phyloP scores from a whole-genome alignment of 2,888 invertebrate genomes.

The Salticus scenicus region DNA sequence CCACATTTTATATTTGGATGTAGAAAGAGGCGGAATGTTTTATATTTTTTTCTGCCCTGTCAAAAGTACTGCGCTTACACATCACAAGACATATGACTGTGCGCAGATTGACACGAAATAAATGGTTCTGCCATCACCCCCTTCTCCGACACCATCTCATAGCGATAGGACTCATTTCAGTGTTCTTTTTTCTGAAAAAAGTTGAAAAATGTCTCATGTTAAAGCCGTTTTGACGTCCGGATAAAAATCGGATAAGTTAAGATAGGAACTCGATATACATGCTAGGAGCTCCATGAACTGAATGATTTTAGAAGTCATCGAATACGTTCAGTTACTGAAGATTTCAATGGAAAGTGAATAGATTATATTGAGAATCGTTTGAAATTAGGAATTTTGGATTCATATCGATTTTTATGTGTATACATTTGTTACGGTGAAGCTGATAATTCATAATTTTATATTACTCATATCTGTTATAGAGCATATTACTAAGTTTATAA shows the following conservation, averaged over 20 bases:
- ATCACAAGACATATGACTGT: conserved; percentile 46
- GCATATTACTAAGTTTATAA: no score
- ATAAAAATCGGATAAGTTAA: not conserved
- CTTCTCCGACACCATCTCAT: not conserved
- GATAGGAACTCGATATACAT: no score
- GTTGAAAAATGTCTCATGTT: not conserved
- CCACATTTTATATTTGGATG: not conserved
- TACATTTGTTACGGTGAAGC: no score
- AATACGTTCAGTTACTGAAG: no score
- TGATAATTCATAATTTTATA: no score
- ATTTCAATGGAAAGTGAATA: no score
- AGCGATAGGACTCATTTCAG: not conserved
- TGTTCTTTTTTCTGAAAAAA: not conserved
- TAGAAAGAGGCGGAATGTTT: not conserved
- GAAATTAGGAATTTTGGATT: no score
- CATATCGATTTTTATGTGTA: no score
- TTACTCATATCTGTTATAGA: no score
- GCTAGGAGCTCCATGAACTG: no score
- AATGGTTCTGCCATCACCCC: conserved; percentile 22
- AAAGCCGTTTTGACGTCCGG: not conserved
- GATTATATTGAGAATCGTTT: no score
- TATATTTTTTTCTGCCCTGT: conserved; percentile 1
- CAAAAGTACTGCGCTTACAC: conserved; percentile 43
- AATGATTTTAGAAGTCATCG: no score
- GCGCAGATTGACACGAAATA: conserved; percentile 62